Evolutionary conservation across 2,888 invertebrate species (phyloP).

Genomic region (Lochmaea capreae): DNA sequence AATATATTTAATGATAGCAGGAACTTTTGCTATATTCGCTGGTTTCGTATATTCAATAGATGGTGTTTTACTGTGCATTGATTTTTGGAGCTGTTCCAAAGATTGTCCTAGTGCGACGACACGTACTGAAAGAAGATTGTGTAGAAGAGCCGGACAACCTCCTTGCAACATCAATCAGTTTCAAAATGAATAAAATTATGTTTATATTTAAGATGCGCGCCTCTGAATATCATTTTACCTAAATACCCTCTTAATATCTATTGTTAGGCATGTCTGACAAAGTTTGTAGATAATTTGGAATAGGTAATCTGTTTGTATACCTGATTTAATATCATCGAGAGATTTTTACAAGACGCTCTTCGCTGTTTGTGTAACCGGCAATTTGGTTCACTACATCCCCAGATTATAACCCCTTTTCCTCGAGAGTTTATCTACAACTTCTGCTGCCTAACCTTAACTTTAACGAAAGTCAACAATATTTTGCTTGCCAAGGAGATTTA

Average conservation of each 20-base stretch:
- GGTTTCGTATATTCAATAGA: neutral
- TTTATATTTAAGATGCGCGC: neutral
- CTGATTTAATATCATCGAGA: slow-evolving; percentile 53
- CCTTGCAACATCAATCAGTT: neutral
- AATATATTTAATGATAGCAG: neutral
- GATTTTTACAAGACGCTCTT: slow-evolving; percentile 52
- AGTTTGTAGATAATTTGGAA: slow-evolving; percentile 47
- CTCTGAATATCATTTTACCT: slow-evolving; percentile 10
- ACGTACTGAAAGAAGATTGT: neutral
- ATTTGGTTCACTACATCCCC: slow-evolving; percentile 38
- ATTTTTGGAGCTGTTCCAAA: neutral
- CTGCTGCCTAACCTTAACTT: slow-evolving; percentile 39
- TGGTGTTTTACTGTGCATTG: neutral
- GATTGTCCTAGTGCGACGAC: neutral
- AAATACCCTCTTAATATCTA: slow-evolving; percentile 20
- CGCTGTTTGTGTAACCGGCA: slow-evolving; percentile 50
- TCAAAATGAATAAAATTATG: neutral
- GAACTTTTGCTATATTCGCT: neutral
- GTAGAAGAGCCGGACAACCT: neutral
- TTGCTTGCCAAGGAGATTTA: slow-evolving; percentile 30
- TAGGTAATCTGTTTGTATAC: slow-evolving; percentile 56
- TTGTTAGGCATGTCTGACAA: slow-evolving; percentile 41
- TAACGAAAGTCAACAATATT: slow-evolving; percentile 42
- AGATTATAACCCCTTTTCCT: slow-evolving; percentile 48
- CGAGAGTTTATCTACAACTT: slow-evolving; percentile 41